Conservation (phyloP, 1,140 invertebrate species). For the Tribolium castaneum region DNA sequence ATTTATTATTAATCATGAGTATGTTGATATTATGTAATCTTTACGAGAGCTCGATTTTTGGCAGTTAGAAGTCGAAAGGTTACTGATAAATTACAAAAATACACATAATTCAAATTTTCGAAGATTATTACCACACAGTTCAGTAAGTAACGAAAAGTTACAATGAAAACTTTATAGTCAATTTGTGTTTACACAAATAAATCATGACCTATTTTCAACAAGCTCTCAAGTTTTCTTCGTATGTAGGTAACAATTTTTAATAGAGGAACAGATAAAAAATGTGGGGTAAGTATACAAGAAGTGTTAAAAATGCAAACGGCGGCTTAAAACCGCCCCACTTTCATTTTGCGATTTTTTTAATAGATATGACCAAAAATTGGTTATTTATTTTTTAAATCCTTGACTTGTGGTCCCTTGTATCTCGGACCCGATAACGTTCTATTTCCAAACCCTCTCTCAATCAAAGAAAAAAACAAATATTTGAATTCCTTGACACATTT, state of each 20-base stretch:
- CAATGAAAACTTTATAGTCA: not conserved
- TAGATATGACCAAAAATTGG: not conserved
- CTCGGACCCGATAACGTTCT: not conserved
- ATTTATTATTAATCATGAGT: not conserved
- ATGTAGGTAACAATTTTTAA: too few species aligned
- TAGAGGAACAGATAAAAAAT: too few species aligned
- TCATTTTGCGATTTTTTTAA: not conserved
- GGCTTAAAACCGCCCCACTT: not conserved
- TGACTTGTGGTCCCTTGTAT: not conserved
- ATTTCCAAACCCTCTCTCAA: not conserved
- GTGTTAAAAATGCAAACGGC: too few species aligned
- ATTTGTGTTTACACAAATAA: not conserved
- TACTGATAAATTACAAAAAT: constrained; percentile 1
- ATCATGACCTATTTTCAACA: too few species aligned
- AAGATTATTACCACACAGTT: not conserved
- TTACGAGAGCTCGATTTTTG: not conserved
- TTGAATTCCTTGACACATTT: not conserved
- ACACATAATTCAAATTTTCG: not conserved
- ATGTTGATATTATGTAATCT: not conserved
- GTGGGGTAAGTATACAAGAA: too few species aligned
- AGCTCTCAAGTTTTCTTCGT: too few species aligned
- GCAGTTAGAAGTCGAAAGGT: not conserved
- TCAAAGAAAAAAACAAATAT: not conserved
- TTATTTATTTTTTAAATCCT: not conserved
- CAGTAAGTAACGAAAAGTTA: too few species aligned